These are phyloP conservation scores for Lagopus leucura DNA, from an alignment of 2,113 vertebrate genomes.

Conservation along the genomic window DNA sequence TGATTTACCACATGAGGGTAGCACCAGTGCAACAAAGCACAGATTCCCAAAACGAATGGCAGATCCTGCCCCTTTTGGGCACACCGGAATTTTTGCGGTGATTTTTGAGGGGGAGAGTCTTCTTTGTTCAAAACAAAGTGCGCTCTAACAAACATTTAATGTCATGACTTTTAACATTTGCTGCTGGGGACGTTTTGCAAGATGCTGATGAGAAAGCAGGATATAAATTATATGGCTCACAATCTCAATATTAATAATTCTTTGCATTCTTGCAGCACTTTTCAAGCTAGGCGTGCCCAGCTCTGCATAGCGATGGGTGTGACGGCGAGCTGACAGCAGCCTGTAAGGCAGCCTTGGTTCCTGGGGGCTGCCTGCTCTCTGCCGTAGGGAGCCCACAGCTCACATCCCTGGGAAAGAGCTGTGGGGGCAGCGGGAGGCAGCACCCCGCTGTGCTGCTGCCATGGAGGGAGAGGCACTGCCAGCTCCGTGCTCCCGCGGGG, in stretches of 20 bases:
- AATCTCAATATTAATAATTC: constrained; percentile 28
- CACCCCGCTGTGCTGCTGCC: neutral
- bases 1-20: constrained; percentile 58
- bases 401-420: neutral
- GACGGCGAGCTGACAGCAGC: neutral
- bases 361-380: neutral
- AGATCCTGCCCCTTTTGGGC: constrained; percentile 13
- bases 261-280: neutral
- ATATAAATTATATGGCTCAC: constrained; percentile 4
- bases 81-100: neutral
- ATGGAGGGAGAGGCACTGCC: neutral
- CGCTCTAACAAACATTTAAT: constrained; percentile 20
- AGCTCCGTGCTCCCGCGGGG: neutral
- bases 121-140: neutral
- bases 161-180: constrained; percentile 51
- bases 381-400: neutral
- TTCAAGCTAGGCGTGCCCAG: neutral
- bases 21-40: neutral
- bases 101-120: neutral
- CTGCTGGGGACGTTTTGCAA: neutral
- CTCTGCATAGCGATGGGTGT: neutral
- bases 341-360: neutral
- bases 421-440: neutral
- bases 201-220: neutral
- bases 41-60: neutral